phyloP scores from a whole-genome alignment of 2,888 invertebrate genomes.

The Cryptocephalus moraei region DNA sequence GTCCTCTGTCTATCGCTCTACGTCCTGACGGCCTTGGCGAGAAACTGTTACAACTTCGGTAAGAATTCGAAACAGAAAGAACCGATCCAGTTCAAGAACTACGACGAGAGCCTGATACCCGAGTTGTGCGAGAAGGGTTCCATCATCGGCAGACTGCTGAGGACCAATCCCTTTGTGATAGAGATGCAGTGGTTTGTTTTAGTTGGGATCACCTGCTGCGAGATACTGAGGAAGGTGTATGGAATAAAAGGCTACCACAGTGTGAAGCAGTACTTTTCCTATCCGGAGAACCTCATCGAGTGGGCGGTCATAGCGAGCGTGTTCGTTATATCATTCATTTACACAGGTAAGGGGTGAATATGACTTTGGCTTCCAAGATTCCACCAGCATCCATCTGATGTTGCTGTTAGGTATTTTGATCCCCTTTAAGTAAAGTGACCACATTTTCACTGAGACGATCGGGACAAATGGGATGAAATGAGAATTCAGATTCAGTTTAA shows the following conservation, averaged over 20 bases:
- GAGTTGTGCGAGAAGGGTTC: slow-evolving; percentile 70
- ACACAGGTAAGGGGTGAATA: slow-evolving; percentile 54
- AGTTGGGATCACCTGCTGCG: slow-evolving; percentile 66
- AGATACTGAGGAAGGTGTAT: slow-evolving; percentile 69
- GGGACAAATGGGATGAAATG: too few species aligned
- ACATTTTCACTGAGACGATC: too few species aligned
- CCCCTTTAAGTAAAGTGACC: too few species aligned
- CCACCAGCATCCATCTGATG: too few species aligned
- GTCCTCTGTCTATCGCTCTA: slow-evolving; percentile 70
- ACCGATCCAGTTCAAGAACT: slow-evolving; percentile 36
- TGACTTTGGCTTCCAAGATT: too few species aligned
- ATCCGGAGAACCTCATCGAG: slow-evolving; percentile 77
- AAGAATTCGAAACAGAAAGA: slow-evolving; percentile 39
- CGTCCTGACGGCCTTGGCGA: slow-evolving; percentile 70
- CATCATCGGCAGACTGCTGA: slow-evolving; percentile 61
- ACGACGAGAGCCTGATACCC: slow-evolving; percentile 58
- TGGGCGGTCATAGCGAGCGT: slow-evolving; percentile 81
- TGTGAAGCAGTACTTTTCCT: slow-evolving; percentile 67
- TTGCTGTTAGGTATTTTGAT: too few species aligned
- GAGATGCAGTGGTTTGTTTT: slow-evolving; percentile 78
- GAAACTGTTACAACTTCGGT: slow-evolving; percentile 75
- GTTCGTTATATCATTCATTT: slow-evolving; percentile 71
- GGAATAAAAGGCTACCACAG: slow-evolving; percentile 74
- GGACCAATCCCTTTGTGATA: slow-evolving; percentile 65
- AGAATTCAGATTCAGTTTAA: too few species aligned